These are phyloP conservation scores for Crepidodera aurea DNA, from an alignment of 2,888 invertebrate genomes.

Conservation along the genomic window DNA sequence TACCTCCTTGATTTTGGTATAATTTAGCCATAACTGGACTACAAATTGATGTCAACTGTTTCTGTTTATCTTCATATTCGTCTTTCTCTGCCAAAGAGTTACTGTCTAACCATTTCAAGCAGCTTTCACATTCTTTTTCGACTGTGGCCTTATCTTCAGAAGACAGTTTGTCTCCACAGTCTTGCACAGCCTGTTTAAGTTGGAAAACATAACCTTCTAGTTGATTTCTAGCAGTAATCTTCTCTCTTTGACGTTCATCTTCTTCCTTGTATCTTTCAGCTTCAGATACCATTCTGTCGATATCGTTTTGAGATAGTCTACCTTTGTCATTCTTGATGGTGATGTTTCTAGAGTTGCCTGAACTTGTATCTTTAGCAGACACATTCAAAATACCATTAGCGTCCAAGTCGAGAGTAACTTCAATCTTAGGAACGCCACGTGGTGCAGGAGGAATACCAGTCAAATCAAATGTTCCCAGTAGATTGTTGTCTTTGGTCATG, in stretches of 20 bases:
- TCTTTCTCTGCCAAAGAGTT: conserved; percentile 70
- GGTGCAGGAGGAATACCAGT: conserved; percentile 77
- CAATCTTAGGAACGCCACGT: conserved; percentile 73
- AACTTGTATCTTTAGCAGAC: conserved; percentile 67
- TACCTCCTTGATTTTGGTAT: conserved; percentile 45
- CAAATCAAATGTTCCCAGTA: conserved; percentile 70
- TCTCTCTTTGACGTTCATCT: conserved; percentile 73
- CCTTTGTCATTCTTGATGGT: conserved; percentile 86
- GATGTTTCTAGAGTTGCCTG: conserved; percentile 75
- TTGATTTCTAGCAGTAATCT: conserved; percentile 74
- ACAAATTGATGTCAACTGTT: conserved; percentile 62
- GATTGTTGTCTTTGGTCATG: conserved; percentile 83
- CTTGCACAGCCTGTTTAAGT: conserved; percentile 72
- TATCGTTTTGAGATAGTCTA: conserved; percentile 80
- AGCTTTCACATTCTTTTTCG: conserved; percentile 65
- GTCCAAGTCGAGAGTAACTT: conserved; percentile 77
- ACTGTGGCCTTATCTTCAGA: conserved; percentile 67
- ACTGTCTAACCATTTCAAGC: conserved; percentile 75
- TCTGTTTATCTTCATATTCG: conserved; percentile 70
- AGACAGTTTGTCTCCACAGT: conserved; percentile 69
- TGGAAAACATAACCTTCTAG: conserved; percentile 75
- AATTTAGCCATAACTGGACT: conserved; percentile 70
- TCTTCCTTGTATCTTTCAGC: conserved; percentile 78
- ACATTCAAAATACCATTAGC: conserved; percentile 75
- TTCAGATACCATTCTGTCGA: conserved; percentile 80